phyloP scores from a whole-genome alignment of 1,140 invertebrate genomes.

The Aplysia californica region DNA sequence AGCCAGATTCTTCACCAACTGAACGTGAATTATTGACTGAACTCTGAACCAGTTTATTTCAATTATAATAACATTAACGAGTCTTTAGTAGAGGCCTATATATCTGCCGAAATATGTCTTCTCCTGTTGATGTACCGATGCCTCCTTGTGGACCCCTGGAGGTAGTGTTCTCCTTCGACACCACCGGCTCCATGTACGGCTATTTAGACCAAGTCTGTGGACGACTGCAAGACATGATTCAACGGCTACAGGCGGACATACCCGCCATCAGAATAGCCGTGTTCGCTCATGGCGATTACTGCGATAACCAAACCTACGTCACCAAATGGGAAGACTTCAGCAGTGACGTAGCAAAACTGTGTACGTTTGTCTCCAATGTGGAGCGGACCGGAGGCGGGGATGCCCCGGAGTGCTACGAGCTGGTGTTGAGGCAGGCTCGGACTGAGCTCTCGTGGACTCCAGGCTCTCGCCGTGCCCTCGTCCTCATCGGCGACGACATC shows the following conservation, averaged over 20 bases:
- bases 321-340: slow-evolving; percentile 55
- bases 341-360: slow-evolving; percentile 42
- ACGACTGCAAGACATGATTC: slow-evolving; percentile 56
- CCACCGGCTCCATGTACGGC: slow-evolving; percentile 59
- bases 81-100: no score
- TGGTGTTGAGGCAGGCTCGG: slow-evolving; percentile 45
- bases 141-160: slow-evolving; percentile 54
- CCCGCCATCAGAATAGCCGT: slow-evolving; percentile 55
- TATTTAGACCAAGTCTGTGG: slow-evolving; percentile 53
- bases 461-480: slow-evolving; percentile 47
- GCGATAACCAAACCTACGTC: slow-evolving; percentile 46
- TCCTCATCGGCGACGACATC: slow-evolving; percentile 61
- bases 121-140: neutral
- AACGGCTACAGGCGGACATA: slow-evolving; percentile 58
- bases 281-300: slow-evolving; percentile 60
- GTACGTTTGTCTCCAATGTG: slow-evolving; percentile 52
- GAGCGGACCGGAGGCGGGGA: slow-evolving; percentile 55
- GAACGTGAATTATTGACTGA: no score
- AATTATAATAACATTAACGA: no score
- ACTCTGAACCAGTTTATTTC: no score
- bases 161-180: slow-evolving; percentile 65
- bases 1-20: no score
- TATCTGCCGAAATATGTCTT: no score
- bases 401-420: slow-evolving; percentile 57
- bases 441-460: slow-evolving; percentile 50